Evolutionary conservation across 2,888 invertebrate genomes (phyloP), one percentile per base, ranked within the genome.

Genomic region (Capitulum mitella): DNA sequence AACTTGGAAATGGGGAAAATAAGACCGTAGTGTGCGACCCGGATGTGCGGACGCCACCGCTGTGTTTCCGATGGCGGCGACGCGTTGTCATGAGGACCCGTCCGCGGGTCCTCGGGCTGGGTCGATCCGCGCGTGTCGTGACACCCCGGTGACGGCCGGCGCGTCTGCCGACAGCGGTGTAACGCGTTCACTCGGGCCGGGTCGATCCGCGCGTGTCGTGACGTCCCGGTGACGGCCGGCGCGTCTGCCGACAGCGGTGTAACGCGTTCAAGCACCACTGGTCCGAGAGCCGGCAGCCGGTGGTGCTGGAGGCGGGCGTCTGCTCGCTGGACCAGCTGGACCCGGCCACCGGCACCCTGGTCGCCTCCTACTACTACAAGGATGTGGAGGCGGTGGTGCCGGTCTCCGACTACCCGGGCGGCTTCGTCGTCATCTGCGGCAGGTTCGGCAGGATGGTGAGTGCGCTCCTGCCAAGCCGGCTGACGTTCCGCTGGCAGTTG

Each of bases 261-360:
- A 92, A 93, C 87, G 95, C 94, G 10, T 94, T 93, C 86, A 98
- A 99, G 87, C 92, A 95, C 84, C 97, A 98, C 84, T 99, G 98
- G 98, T 95, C 97, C 77, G 97, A 97, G 78, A 93, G 92, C 54
- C 90, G 93, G 81, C 88, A 97, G 70, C 95, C 96, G 0, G 90
- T 95, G 32, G 90, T 93, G 40, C 87, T 99, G 80, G 96, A 97
- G 88, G 93, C 97, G 2, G 94, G 94, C n/a, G 92, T 94, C 0
- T 93, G 93, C 85, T 93, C 95, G 46, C 86, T 99, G 79, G 94
- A 97, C 85, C 98, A 98, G 86, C 86, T 95, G 80, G 95, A 98
- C 86, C 92, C 94, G 1, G 91, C 93, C 0, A 93, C 93, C 1
- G 93, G 93, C 84, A 90, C 90, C 81, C 87, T 93, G 37, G 87